Base-by-base conservation (phyloP, 2,797 vertebrate genomes). In the Chrysolophus pictus region DNA sequence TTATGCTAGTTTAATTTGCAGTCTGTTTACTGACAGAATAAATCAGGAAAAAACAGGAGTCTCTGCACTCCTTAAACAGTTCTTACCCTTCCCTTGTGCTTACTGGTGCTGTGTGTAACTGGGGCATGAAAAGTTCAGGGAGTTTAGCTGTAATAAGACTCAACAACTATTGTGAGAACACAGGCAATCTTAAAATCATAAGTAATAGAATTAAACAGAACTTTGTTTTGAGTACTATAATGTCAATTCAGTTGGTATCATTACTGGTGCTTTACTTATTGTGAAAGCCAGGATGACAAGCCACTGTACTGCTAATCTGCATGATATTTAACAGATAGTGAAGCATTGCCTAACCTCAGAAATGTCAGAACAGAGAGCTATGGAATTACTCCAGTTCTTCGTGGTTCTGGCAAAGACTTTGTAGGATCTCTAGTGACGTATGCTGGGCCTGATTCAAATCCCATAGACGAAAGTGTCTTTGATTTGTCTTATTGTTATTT, bases 371-470 rank as follows among this genome's bases (percentile, higher is more conserved):
- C 65, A 64, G 76, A 94, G 67, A 92, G 73, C 83, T 78, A 22
- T 86, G 87, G 74, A 95, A 56, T 79, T 53, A 60, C 39, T 92
- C 93, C 94, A 96, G 85, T 64, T 73, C 74, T 91, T 35, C 63
- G 90, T 88, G 94, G 95, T 71, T 94, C 95, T 96, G 94, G 95
- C 91, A 88, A 85, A 87, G 46, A 79, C 47, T 69, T 64, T 71
- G 77, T 53, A 92, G 85, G 47, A 84, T 95, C 84, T 90, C 73
- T 92, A 64, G 80, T 93, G 95, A 92, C 21, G 64, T 92, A 37
- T 51, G 28, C 83, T 92, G 70, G 68, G 85, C 56, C 85, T 73
- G 49, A 88, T 56, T 88, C 90, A 95, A 94, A 81, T 93, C 60
- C 80, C 95, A 94, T 44, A 76, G 87, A 58, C 16, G 31, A 86